Evolutionary conservation across 2,113 vertebrate species (phyloP), one percentile per base, ranked within the genome.

Genomic region (Caranx ignobilis): DNA sequence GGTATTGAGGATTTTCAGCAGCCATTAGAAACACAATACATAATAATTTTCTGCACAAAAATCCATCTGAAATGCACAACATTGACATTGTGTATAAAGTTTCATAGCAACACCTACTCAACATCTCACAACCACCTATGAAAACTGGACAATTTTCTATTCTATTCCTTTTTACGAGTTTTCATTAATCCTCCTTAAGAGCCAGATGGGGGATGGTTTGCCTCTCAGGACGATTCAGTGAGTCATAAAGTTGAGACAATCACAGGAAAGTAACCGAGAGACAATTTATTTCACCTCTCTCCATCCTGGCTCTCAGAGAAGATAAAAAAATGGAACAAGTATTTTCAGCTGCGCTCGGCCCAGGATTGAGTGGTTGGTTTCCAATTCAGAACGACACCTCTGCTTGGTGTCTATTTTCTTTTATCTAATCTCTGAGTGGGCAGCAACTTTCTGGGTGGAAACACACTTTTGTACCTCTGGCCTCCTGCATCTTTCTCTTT

Each of bases 371-470:
- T 54, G 59, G 68, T 79, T 65, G 37, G 55, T 39, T 77, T 65
- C 64, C 57, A 72, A 71, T 76, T 78, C 52, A 71, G 45, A 78
- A 3, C 13, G 7, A 57, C 64, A 66, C 71, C 68, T 84, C 70
- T 75, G 43, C 45, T 68, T 72, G 68, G 62, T 54, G 57, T 39
- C 43, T 57, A 19, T 64, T 76, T 68, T 75, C 52, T 77, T 83
- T 85, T 87, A 87, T 89, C 84, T 84, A 59, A 83, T 88, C 77
- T 84, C 63, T 72, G 65, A 75, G 75, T 47, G 71, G 80, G 71
- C 67, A 77, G 57, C 45, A 85, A 87, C 43, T 76, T 82, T 60
- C 70, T 71, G 61, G 10, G 67, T 66, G 61, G 80, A 78, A 77
- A 86, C 12, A 57, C 19, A 16, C 61, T 86, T 79, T 84, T 84